Evolutionary conservation across 2,797 vertebrate species (phyloP).

Genomic region (Pangasius sanitwongsei): DNA sequence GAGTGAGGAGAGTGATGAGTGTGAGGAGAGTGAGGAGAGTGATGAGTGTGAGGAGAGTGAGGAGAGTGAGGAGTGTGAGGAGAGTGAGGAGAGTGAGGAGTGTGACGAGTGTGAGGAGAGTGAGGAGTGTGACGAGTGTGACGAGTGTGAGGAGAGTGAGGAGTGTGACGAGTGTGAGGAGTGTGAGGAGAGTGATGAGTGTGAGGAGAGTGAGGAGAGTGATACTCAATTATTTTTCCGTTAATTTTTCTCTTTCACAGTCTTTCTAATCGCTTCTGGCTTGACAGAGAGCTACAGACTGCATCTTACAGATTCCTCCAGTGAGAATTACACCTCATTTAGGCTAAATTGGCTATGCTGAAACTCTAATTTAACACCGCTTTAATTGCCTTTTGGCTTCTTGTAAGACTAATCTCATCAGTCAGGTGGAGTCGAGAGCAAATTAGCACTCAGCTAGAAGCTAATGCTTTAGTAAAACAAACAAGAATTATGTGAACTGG

Average conservation of each 20-base stretch:
- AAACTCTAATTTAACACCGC: background rate
- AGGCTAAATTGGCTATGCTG: background rate
- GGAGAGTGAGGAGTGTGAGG: too few relatives aligned
- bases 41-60: too few relatives aligned
- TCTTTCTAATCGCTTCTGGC: background rate
- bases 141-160: background rate
- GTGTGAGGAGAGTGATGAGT: too few relatives aligned
- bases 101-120: background rate
- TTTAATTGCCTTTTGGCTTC: conserved; percentile 8
- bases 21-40: too few relatives aligned
- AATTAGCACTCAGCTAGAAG: background rate
- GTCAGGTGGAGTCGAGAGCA: background rate
- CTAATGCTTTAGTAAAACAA: background rate
- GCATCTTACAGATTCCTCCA: background rate
- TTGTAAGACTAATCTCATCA: conserved; percentile 4
- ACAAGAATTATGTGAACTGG: background rate
- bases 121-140: background rate
- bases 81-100: too few relatives aligned
- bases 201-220: background rate
- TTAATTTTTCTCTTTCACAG: background rate
- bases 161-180: background rate
- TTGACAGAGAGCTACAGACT: background rate
- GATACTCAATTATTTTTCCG: background rate
- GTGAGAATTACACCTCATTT: background rate
- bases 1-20: background rate